phyloP scores from a whole-genome alignment of 2,797 vertebrate species.

The Micropoecilia bifurca region DNA sequence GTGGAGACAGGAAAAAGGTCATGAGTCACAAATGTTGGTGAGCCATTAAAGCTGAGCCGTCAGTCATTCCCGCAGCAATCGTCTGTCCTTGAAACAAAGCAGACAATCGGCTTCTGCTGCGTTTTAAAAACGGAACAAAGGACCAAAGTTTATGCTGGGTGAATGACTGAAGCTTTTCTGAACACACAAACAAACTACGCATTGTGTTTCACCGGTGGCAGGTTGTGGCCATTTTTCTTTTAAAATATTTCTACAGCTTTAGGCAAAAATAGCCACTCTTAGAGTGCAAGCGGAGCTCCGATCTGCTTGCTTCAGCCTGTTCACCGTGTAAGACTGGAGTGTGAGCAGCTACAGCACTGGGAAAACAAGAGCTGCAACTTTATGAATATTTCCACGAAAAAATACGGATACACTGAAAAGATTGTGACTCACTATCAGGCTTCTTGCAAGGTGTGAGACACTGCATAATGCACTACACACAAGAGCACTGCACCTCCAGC shows the following conservation, averaged over 20 bases:
- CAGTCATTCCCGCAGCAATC: slow-evolving; percentile 52
- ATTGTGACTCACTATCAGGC: slow-evolving; percentile 43
- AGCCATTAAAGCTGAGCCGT: slow-evolving; percentile 33
- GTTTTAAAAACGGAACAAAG: slow-evolving; percentile 59
- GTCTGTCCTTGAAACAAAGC: slow-evolving; percentile 45
- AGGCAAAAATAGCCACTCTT: slow-evolving; percentile 27
- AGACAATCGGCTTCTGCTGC: slow-evolving; percentile 54
- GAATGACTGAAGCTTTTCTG: slow-evolving; percentile 45
- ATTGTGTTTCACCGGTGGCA: slow-evolving; percentile 25
- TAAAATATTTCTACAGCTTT: slow-evolving; percentile 22
- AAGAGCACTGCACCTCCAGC: slow-evolving; percentile 31
- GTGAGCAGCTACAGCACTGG: slow-evolving; percentile 9
- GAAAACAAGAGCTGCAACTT: slow-evolving; percentile 43
- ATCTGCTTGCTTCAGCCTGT: slow-evolving; percentile 18
- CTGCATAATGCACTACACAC: slow-evolving; percentile 46
- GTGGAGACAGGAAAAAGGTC: slow-evolving; percentile 21
- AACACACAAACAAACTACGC: slow-evolving; percentile 34
- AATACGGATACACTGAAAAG: slow-evolving; percentile 19
- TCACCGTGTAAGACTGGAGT: slow-evolving; percentile 12
- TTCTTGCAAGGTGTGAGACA: slow-evolving; percentile 31
- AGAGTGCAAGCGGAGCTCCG: slow-evolving; percentile 16
- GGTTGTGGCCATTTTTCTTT: slow-evolving; percentile 9
- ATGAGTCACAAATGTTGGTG: slow-evolving; percentile 54
- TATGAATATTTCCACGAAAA: slow-evolving; percentile 56
- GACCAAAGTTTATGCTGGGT: slow-evolving; percentile 42